A percentile compares a stretch with the other conserved stretches of the same genome.
Conservation (phyloP, 2,888 invertebrate species). For the Prionchulus punctatus region DNA sequence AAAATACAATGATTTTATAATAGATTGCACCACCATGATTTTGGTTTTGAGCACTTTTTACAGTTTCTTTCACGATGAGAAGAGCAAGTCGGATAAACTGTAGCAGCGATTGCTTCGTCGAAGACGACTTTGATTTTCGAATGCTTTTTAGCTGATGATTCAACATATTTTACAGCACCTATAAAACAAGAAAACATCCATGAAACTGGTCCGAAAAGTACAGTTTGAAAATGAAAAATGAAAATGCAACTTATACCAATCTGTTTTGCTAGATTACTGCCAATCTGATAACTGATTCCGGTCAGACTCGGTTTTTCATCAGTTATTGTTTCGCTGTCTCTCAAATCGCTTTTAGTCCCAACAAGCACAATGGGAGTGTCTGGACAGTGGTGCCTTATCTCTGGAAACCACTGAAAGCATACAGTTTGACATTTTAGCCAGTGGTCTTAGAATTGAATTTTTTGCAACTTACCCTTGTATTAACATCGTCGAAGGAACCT, state of each 20-base stretch:
- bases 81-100: constrained; percentile 57
- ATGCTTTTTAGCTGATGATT: constrained; percentile 91
- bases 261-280: constrained; percentile 85
- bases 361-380: constrained; percentile 92
- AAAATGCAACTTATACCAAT: constrained; percentile 45
- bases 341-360: constrained; percentile 89
- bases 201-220: neutral
- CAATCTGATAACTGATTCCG: constrained; percentile 93
- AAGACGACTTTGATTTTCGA: constrained; percentile 89
- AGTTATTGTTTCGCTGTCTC: constrained; percentile 85
- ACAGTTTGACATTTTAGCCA: neutral
- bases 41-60: constrained; percentile 6
- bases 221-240: too few relatives aligned
- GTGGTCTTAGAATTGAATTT: neutral
- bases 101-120: constrained; percentile 96
- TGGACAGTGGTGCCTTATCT: constrained; percentile 98
- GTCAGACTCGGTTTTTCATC: constrained; percentile 93
- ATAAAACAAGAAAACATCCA: neutral
- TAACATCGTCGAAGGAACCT: constrained; percentile 95
- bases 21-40: too few relatives aligned
- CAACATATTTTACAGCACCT: constrained; percentile 77
- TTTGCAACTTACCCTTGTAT: constrained; percentile 60
- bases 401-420: constrained; percentile 73
- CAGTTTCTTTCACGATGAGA: constrained; percentile 3
- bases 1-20: too few relatives aligned